Evolutionary conservation across 2,888 invertebrate species (phyloP).

Genomic region (Gymnocheta viridis): DNA sequence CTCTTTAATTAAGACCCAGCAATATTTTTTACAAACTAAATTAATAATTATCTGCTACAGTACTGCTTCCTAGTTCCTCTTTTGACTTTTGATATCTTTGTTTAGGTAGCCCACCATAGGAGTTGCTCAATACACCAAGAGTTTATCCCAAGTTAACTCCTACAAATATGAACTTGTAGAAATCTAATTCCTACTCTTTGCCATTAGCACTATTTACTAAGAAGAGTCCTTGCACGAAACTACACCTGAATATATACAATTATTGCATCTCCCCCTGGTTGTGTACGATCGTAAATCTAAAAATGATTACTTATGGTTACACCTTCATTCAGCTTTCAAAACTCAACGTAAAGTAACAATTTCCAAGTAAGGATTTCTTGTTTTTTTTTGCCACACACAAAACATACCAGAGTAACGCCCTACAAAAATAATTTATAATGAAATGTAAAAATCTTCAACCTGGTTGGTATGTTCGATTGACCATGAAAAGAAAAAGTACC

Average conservation of each 20-base stretch:
- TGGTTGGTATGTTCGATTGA: background rate
- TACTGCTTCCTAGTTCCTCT: background rate
- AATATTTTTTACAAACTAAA: too few relatives aligned
- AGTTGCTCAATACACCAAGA: constrained; percentile 15
- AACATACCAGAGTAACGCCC: constrained; percentile 36
- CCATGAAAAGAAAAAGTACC: constrained; percentile 12
- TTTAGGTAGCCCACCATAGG: constrained; percentile 63
- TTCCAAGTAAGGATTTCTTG: constrained; percentile 13
- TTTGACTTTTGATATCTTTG: constrained; percentile 47
- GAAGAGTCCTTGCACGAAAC: background rate
- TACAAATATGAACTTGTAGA: background rate
- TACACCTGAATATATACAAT: background rate
- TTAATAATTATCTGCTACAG: background rate
- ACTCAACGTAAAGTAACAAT: background rate
- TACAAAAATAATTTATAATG: background rate
- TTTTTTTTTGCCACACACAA: constrained; percentile 24
- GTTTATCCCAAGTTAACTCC: constrained; percentile 46
- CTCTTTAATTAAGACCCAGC: too few relatives aligned
- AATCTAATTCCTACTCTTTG: background rate
- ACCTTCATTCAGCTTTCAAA: constrained; percentile 12
- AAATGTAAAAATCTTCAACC: background rate
- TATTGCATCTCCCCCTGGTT: background rate
- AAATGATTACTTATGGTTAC: constrained; percentile 55
- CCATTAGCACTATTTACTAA: too few relatives aligned
- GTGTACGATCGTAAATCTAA: background rate